Conservation (phyloP, 2,113 vertebrate genomes). For the Salvelinus alpinus region DNA sequence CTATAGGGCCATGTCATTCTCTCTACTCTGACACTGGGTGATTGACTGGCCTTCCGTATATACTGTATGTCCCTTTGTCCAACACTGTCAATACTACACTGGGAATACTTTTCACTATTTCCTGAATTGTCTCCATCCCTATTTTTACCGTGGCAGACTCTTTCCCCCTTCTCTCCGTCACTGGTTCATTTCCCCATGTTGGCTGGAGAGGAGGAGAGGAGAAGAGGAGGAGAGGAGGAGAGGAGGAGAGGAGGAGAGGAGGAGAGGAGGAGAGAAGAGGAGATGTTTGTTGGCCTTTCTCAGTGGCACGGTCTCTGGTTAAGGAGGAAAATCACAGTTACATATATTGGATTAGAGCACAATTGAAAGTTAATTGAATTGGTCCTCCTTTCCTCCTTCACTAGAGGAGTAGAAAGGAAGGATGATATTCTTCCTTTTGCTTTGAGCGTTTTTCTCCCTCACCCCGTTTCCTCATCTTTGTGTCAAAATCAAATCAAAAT, state of each 20-base stretch:
- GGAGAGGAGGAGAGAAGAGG: no score
- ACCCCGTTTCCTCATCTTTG: constrained; percentile 26
- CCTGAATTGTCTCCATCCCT: constrained; percentile 67
- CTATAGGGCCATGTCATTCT: no score
- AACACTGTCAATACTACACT: constrained; percentile 67
- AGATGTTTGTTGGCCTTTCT: constrained; percentile 69
- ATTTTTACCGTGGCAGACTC: constrained; percentile 63
- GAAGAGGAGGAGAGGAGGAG: no score
- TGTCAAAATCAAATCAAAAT: constrained; percentile 10
- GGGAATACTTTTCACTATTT: constrained; percentile 66
- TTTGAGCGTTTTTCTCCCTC: constrained; percentile 20
- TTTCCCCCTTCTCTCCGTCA: constrained; percentile 37
- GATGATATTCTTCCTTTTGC: constrained; percentile 55
- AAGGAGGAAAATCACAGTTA: constrained; percentile 74
- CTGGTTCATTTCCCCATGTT: constrained; percentile 56
- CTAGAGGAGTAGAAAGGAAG: constrained; percentile 20
- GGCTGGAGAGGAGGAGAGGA: background rate
- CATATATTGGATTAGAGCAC: constrained; percentile 75
- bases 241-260: no score
- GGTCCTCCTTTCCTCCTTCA: constrained; percentile 21
- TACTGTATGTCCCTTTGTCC: constrained; percentile 64
- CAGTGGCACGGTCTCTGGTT: constrained; percentile 59
- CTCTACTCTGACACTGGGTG: background rate
- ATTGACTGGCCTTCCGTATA: constrained; percentile 59
- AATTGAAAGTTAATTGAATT: constrained; percentile 66